Base-by-base conservation (phyloP, 2,797 vertebrate species). In the Amblyraja radiata region DNA sequence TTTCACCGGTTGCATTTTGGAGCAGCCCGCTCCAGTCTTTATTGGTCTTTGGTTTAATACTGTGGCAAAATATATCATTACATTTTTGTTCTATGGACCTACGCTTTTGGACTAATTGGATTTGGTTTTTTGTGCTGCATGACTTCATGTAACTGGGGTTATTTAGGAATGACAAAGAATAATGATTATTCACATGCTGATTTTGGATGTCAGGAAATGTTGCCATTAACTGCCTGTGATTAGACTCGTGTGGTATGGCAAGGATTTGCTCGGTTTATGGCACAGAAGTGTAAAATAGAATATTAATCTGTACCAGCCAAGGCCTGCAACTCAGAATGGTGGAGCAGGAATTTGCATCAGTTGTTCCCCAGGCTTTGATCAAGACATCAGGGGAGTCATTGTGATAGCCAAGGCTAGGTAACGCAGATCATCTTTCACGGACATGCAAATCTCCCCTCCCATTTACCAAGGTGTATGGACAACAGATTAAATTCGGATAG, bases 401-500 rank as follows among this genome's bases (percentile, higher is more conserved):
- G 78, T 93, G 93, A 94, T 95, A 94, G 95, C 94, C 94, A 90
- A 86, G 94, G 94, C 93, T 93, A 94, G 94, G 94, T 94, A 94
- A 84, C 93, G 94, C 76, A 93, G 94, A 94, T 93, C 90, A 94
- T 94, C 93, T 91, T 58, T 94, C 94, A 86, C 93, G 81, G 93
- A 94, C 93, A 16, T 10, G 6, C 32, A 18, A 16, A 84, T 16
- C 84, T 32, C n/a, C 10, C 1, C 84, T 88, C n/a, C 61, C 63
- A 32, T 88, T 88, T 6, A 65, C 83, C 61, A 18, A n/a, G 11
- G 5, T 63, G 36, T 46, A 7, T 74, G 65, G 21, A 25, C 68
- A 73, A 36, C 16, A 71, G 23, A 21, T 28, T 36, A 39, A 46
- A 74, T 2, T 25, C 61, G 68, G n/a, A 88, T n/a, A 8, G 6